A percentile compares a stretch with the other conserved stretches of the same genome.
Evolutionary conservation across 2,113 vertebrate species (phyloP).

Genomic region (Laticauda colubrina): DNA sequence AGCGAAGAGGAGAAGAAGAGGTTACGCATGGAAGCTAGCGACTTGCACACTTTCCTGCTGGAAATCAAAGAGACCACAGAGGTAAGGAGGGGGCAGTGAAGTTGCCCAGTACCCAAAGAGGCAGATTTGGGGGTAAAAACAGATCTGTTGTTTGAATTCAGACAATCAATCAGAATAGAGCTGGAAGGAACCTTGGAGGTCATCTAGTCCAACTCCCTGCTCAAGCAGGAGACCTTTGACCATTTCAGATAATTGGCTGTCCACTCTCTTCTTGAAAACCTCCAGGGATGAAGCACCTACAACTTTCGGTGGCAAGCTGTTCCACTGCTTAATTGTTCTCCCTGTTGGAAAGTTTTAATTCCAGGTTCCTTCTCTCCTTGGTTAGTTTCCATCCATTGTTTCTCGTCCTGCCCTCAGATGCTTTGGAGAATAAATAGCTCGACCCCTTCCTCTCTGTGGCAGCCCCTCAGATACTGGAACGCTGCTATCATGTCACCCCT

Average conservation of each 20-base stretch:
- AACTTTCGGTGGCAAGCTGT: not conserved
- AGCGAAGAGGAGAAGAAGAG: slow-evolving; percentile 82
- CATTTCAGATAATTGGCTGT: rapidly evolving
- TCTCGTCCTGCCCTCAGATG: not conserved
- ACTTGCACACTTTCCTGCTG: slow-evolving; percentile 83
- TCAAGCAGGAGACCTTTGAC: not conserved
- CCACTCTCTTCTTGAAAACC: not conserved
- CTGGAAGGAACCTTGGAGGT: not conserved
- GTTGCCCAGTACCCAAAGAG: not conserved
- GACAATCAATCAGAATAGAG: not conserved
- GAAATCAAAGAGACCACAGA: slow-evolving; percentile 95
- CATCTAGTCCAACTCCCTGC: not conserved
- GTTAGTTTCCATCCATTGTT: not conserved
- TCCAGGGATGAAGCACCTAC: not conserved
- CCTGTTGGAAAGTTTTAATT: not conserved
- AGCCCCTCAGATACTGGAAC: not conserved
- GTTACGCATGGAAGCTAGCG: slow-evolving; percentile 79
- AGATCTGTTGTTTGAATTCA: not conserved
- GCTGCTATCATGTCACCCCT: not conserved
- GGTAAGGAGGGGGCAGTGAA: slow-evolving; percentile 65
- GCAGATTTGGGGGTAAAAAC: not conserved
- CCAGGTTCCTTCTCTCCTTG: not conserved
- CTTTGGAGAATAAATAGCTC: not conserved
- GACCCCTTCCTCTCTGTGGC: not conserved
- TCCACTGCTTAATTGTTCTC: not conserved